Base-by-base conservation (phyloP, 2,797 vertebrate species). In the Notoglanidium macrostoma region DNA sequence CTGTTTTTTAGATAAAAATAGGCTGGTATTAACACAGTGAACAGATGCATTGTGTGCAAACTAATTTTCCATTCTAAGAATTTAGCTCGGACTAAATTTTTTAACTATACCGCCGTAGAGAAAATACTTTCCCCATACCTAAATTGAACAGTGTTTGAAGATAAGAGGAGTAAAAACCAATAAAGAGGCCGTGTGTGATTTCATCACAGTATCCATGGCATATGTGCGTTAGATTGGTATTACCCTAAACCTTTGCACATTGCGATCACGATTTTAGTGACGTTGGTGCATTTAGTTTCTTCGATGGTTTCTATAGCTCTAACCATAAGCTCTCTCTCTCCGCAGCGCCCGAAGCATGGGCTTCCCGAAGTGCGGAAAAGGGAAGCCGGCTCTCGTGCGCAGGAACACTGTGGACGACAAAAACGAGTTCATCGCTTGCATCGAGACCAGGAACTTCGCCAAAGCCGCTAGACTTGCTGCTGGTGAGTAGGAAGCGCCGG, bases 401-500 rank as follows among this genome's bases (percentile, higher is more conserved):
- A 97, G 98, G 91, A 98, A 97, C 94, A 98, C 98, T 3, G 95
- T 98, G 92, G 98, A 99, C 76, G 97, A 99, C 93, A 96, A 98
- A 92, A 98, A 96, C 65, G 96, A 99, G 89, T 94, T 99, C 76
- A 98, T 99, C 85, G 98, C 98, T 73, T 99, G 98, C 89, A 99
- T 99, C 44, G 98, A 99, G 94, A 99, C 96, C 0, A 98, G 98
- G 76, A 98, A 99, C 92, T 99, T 99, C 85, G 98, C 98, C 91
- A 98, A 97, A 96, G 98, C 98, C 4, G 98, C 98, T 91, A 95
- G 98, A 88, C 98, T 99, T 32, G 97, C 98, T 59, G 98, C 98
- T 7, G 98, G 98, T 99, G 95, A 94, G 91, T 92, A 57, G 68
- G 59, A 21, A 77, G 63, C 26, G 68, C 6, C 57, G 4, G 10